phyloP scores from a whole-genome alignment of 2,888 invertebrate species.

The Ypsolopha sequella region DNA sequence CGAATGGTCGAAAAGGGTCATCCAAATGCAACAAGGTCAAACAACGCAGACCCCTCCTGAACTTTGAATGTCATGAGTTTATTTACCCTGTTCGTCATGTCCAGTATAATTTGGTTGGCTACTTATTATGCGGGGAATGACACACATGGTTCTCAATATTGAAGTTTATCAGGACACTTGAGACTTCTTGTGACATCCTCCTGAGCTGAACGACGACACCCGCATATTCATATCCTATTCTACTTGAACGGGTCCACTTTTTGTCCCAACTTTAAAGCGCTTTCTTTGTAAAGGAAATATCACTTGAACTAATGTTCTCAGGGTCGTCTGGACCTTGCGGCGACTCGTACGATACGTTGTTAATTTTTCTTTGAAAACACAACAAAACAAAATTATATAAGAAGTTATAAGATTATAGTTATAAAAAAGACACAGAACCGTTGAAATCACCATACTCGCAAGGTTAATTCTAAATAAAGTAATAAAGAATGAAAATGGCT shows the following conservation, averaged over 20 bases:
- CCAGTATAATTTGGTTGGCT: background rate
- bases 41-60: slow-evolving; percentile 10
- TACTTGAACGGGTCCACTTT: slow-evolving; percentile 5
- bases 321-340: background rate
- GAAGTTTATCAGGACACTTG: slow-evolving; percentile 11
- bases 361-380: no score
- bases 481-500: no score
- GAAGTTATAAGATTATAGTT: no score
- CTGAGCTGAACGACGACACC: slow-evolving; percentile 9
- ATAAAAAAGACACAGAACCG: no score
- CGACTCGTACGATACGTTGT: no score
- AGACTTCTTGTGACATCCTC: slow-evolving; percentile 11
- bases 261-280: slow-evolving; percentile 3
- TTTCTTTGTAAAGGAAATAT: slow-evolving; percentile 7
- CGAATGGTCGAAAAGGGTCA: slow-evolving; percentile 3
- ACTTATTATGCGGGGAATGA: slow-evolving; percentile 11
- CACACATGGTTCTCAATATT: slow-evolving; percentile 6
- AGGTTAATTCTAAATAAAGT: no score
- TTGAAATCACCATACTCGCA: no score
- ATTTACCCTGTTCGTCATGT: slow-evolving; percentile 10
- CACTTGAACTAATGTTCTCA: slow-evolving; percentile 6
- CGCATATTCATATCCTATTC: slow-evolving; percentile 11
- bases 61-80: slow-evolving; percentile 11
- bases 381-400: no score
- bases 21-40: slow-evolving; percentile 14